Evolutionary conservation across 2,888 invertebrate genomes (phyloP).

Genomic region (Biston stratarius): DNA sequence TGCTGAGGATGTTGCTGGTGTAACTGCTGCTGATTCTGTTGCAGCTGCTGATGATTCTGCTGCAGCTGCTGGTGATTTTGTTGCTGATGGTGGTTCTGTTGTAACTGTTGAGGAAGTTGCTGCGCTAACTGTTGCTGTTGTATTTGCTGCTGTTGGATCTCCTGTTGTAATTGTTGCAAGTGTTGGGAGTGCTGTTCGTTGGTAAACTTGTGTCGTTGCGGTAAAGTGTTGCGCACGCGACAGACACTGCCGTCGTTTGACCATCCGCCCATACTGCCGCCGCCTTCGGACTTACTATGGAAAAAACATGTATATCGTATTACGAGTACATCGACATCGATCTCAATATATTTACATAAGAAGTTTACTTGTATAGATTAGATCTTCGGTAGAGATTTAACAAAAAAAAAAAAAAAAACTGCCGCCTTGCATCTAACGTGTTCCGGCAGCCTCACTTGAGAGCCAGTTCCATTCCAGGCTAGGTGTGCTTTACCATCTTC

Average conservation of each 20-base stretch:
- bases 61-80: conserved; percentile 53
- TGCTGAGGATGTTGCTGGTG: conserved; percentile 47
- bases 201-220: conserved; percentile 79
- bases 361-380: too few relatives aligned
- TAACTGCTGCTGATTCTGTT: conserved; percentile 52
- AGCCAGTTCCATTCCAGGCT: too few relatives aligned
- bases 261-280: conserved; percentile 78
- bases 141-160: conserved; percentile 56
- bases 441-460: too few relatives aligned
- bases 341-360: too few relatives aligned
- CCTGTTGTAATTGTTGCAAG: conserved; percentile 53
- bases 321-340: too few relatives aligned
- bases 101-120: conserved; percentile 53
- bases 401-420: too few relatives aligned
- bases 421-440: too few relatives aligned
- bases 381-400: too few relatives aligned
- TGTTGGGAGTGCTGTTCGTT: conserved; percentile 75
- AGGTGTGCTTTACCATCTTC: too few relatives aligned
- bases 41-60: conserved; percentile 48
- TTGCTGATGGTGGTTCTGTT: conserved; percentile 48
- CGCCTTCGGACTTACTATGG: conserved; percentile 77
- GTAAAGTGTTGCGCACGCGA: conserved; percentile 76
- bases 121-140: conserved; percentile 60
- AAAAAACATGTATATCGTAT: not conserved
- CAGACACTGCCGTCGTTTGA: conserved; percentile 80